Percentiles rank a stretch among this genome's conserved stretches.
phyloP scores from a whole-genome alignment of 2,888 invertebrate species.

The Tipula confusa region DNA sequence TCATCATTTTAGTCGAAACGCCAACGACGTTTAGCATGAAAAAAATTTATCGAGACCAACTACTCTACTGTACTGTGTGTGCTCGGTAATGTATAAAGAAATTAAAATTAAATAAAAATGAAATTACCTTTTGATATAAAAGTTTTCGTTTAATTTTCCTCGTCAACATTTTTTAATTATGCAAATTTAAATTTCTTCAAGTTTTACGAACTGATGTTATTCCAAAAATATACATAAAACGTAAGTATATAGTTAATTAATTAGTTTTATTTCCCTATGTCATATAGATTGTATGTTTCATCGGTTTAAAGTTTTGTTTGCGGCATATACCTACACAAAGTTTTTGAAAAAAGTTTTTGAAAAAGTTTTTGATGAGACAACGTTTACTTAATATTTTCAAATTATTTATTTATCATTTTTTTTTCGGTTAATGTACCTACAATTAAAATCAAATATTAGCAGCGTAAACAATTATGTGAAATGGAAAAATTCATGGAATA shows the following conservation, averaged over 20 bases:
- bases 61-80: not conserved
- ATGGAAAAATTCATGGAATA: too few relatives aligned
- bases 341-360: not conserved
- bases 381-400: not conserved
- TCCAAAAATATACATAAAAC: not conserved
- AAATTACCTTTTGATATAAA: slow-evolving; percentile 9
- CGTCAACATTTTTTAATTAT: not conserved
- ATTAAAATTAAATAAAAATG: slow-evolving; percentile 8
- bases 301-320: not conserved
- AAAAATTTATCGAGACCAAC: not conserved
- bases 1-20: not conserved
- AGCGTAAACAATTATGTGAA: not conserved
- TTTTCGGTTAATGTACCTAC: not conserved
- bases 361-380: not conserved
- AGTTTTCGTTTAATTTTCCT: not conserved
- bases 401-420: not conserved
- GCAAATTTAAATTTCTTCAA: not conserved
- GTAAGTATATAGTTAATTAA: not conserved
- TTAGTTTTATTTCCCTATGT: not conserved
- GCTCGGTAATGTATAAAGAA: not conserved
- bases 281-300: not conserved
- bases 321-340: not conserved
- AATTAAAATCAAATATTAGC: not conserved
- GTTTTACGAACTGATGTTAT: not conserved
- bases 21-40: not conserved